Conservation (phyloP, 2,797 vertebrate genomes). For the Ctenochaetus hawaiiensis region DNA sequence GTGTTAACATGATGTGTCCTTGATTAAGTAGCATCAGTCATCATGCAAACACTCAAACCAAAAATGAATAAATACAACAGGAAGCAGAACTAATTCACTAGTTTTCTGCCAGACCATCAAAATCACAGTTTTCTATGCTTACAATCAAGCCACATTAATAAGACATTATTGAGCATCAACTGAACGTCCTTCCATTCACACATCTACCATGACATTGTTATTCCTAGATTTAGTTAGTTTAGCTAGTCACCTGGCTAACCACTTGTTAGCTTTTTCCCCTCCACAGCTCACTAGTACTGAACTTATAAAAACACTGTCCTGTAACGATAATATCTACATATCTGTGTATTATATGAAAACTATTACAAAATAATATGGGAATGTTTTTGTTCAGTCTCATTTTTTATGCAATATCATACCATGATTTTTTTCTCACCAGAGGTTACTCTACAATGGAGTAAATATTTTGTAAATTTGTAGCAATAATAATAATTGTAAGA, state of each 20-base stretch:
- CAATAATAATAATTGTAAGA: background rate
- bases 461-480: background rate
- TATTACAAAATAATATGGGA: background rate
- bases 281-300: background rate
- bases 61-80: too few species aligned
- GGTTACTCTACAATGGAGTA: background rate
- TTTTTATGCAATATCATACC: background rate
- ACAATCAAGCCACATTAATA: too few species aligned
- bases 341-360: background rate
- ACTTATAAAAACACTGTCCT: background rate
- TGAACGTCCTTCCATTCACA: background rate
- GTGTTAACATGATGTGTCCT: too few species aligned
- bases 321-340: background rate
- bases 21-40: too few species aligned
- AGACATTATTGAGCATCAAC: too few species aligned
- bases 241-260: too few species aligned
- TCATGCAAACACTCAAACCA: too few species aligned
- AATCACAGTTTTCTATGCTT: too few species aligned
- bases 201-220: background rate
- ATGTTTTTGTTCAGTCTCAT: background rate
- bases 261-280: background rate
- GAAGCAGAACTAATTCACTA: too few species aligned
- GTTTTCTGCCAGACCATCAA: too few species aligned
- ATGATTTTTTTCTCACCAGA: background rate
- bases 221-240: too few species aligned